These are phyloP conservation scores for Tetheella fluctuosa DNA, from an alignment of 2,888 invertebrate species.

Conservation along the genomic window DNA sequence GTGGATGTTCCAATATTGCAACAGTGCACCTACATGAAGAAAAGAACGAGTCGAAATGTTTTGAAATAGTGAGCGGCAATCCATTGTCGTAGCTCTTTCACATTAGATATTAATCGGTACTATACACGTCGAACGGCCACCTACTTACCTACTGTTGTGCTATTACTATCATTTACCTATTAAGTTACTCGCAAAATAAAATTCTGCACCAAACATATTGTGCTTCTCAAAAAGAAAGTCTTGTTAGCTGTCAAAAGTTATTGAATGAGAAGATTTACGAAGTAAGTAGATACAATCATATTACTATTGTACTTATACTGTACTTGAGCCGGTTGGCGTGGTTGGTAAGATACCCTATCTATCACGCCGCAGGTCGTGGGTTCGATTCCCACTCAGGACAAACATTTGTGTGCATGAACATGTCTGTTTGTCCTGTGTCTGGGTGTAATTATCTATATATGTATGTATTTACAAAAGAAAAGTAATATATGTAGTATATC, in stretches of 20 bases:
- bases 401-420: too few species aligned
- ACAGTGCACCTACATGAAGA: conserved; percentile 11
- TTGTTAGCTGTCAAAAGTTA: not conserved
- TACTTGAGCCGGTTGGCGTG: too few species aligned
- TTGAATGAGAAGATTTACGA: not conserved
- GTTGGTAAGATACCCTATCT: too few species aligned
- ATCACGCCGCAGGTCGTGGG: too few species aligned
- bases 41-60: conserved; percentile 32
- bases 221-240: not conserved
- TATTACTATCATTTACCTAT: conserved; percentile 15
- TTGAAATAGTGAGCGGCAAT: conserved; percentile 53
- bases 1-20: conserved; percentile 12
- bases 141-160: conserved; percentile 14
- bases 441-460: too few species aligned
- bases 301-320: too few species aligned
- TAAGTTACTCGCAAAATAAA: not conserved
- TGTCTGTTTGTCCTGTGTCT: too few species aligned
- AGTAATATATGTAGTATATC: too few species aligned
- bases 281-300: too few species aligned
- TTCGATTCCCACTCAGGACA: too few species aligned
- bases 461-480: too few species aligned
- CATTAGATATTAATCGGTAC: conserved; percentile 43
- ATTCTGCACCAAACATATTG: not conserved
- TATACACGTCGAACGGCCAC: conserved; percentile 16
- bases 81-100: conserved; percentile 45